These are phyloP conservation scores for Hedya salicella DNA, from an alignment of 2,888 invertebrate species.

Conservation along the genomic window DNA sequence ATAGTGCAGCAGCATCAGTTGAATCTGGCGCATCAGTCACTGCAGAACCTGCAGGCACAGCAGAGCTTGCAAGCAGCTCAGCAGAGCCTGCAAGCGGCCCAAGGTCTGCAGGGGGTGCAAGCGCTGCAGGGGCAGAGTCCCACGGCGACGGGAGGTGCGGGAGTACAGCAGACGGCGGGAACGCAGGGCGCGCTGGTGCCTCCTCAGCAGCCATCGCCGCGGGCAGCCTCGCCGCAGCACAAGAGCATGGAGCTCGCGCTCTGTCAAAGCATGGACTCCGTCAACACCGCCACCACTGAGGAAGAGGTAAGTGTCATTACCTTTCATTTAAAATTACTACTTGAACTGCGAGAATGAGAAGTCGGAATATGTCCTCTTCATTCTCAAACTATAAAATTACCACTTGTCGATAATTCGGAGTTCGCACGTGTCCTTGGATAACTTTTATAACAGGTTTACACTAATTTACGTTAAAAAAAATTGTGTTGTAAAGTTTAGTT, in stretches of 20 bases:
- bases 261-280: slow-evolving; percentile 99
- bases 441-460: slow-evolving; percentile 3
- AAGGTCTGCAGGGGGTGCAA: slow-evolving; percentile 62
- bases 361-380: too few relatives aligned
- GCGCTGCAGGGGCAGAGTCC: slow-evolving; percentile 62
- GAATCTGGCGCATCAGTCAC: slow-evolving; percentile 79
- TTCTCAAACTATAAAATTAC: too few relatives aligned
- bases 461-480: too few relatives aligned
- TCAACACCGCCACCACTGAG: slow-evolving; percentile 97
- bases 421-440: background rate
- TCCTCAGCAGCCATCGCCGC: slow-evolving; percentile 78
- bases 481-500: too few relatives aligned
- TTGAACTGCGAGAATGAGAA: too few relatives aligned
- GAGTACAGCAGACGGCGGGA: slow-evolving; percentile 71
- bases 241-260: slow-evolving; percentile 88
- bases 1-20: slow-evolving; percentile 81
- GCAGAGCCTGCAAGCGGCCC: slow-evolving; percentile 63
- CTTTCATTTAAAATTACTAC: background rate
- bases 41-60: slow-evolving; percentile 74
- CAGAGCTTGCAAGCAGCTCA: slow-evolving; percentile 70
- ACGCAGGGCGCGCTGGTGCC: slow-evolving; percentile 77
- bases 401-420: too few relatives aligned
- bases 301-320: slow-evolving; percentile 92
- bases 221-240: slow-evolving; percentile 74
- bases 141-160: slow-evolving; percentile 69